Conservation (phyloP, 2,113 vertebrate species). For the Chroicocephalus ridibundus region DNA sequence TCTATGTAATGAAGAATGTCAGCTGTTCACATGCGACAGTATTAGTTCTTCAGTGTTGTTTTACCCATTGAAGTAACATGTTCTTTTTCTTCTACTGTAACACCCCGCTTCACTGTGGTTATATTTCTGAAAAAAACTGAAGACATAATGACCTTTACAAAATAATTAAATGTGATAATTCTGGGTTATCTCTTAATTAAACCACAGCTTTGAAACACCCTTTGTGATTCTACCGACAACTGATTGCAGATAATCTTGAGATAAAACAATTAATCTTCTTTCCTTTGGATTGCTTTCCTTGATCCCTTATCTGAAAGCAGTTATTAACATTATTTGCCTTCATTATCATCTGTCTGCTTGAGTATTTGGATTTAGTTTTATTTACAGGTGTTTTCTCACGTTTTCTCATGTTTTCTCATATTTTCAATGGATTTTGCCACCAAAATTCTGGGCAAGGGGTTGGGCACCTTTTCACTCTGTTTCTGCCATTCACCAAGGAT, state of each 20-base stretch:
- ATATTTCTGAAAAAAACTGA: background rate
- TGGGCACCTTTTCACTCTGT: background rate
- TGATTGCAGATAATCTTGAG: slow-evolving; percentile 47
- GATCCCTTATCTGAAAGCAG: background rate
- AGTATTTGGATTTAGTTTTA: background rate
- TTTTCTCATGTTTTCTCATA: background rate
- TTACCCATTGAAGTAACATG: background rate
- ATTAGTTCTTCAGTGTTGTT: background rate
- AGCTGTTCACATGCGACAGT: background rate
- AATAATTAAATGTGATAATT: slow-evolving; percentile 52
- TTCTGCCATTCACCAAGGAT: background rate
- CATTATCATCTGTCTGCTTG: background rate
- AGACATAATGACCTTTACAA: background rate
- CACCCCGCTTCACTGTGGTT: background rate
- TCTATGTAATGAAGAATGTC: background rate
- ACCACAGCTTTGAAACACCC: slow-evolving; percentile 38
- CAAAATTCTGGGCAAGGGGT: background rate
- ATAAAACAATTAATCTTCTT: slow-evolving; percentile 49
- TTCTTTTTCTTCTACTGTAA: background rate
- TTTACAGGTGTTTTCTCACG: background rate
- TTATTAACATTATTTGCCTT: background rate
- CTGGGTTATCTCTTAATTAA: slow-evolving; percentile 61
- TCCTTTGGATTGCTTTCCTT: slow-evolving; percentile 35
- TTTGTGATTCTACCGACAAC: slow-evolving; percentile 37
- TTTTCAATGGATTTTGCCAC: background rate